These are phyloP conservation scores for Nomada flava DNA, from an alignment of 2,888 invertebrate species.

Conservation along the genomic window DNA sequence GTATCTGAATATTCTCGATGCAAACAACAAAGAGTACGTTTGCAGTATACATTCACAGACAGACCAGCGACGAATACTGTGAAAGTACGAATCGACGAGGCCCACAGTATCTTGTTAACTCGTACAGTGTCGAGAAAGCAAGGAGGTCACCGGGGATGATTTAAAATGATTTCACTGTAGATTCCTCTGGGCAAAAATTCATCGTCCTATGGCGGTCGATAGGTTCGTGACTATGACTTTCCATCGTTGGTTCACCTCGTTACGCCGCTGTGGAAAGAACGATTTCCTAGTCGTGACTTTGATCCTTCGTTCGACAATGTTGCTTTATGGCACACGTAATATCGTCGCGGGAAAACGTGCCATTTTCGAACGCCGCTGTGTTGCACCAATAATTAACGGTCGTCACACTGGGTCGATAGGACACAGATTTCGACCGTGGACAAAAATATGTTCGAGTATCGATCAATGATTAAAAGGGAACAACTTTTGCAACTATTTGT, in stretches of 20 bases:
- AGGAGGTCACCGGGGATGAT: conserved; percentile 31
- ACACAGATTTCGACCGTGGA: neutral
- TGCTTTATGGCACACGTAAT: neutral
- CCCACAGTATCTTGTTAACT: conserved; percentile 39
- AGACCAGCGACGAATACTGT: too few species aligned
- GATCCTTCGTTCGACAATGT: neutral
- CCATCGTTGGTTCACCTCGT: conserved; percentile 8
- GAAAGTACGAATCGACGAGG: neutral
- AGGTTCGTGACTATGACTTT: conserved; percentile 45
- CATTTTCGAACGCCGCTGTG: neutral
- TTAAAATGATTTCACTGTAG: conserved; percentile 76
- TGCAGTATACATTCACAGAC: too few species aligned
- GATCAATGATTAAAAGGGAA: too few species aligned
- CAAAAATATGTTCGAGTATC: too few species aligned
- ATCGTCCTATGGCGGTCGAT: conserved; percentile 31
- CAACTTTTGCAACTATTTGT: too few species aligned
- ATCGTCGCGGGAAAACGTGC: conserved; percentile 21
- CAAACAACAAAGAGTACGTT: too few species aligned
- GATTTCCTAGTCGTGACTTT: conserved; percentile 13
- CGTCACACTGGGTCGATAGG: too few species aligned
- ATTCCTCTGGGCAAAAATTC: conserved; percentile 62
- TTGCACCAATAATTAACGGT: conserved; percentile 32
- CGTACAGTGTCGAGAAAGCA: conserved; percentile 26
- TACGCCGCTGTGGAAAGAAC: conserved; percentile 14
- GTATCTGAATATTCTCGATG: too few species aligned